Conservation (phyloP, 2,797 vertebrate genomes). For the Sphaeramia orbicularis region DNA sequence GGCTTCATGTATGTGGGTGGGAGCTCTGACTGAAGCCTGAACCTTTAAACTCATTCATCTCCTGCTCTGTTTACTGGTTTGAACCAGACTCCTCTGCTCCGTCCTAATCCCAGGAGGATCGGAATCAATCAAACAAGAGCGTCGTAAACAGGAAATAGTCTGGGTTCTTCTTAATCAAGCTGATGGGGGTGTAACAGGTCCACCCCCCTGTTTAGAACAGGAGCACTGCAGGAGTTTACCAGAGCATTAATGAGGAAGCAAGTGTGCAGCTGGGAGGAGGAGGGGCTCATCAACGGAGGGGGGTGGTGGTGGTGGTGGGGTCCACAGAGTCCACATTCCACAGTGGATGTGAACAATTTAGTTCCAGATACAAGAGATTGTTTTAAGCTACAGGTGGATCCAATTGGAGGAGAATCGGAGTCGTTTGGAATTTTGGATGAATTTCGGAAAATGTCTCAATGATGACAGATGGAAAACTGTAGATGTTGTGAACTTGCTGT, state of each 20-base stretch:
- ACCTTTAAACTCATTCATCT: conserved; percentile 69
- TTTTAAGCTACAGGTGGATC: too few relatives aligned
- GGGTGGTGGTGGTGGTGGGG: too few relatives aligned
- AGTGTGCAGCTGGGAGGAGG: conserved; percentile 66
- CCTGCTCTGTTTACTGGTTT: conserved; percentile 50
- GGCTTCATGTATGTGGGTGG: conserved; percentile 62
- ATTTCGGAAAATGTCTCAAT: too few relatives aligned
- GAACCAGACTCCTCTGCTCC: conserved; percentile 53
- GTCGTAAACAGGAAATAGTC: conserved; percentile 67
- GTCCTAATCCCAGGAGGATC: conserved; percentile 46
- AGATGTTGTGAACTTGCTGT: too few relatives aligned
- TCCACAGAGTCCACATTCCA: too few relatives aligned
- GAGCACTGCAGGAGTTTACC: conserved; percentile 52
- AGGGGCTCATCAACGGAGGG: conserved; percentile 73
- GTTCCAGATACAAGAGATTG: too few relatives aligned
- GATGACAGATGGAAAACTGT: too few relatives aligned
- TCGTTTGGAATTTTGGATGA: too few relatives aligned
- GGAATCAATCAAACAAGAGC: conserved; percentile 61
- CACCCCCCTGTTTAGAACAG: conserved; percentile 64
- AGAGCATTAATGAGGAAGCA: conserved; percentile 40
- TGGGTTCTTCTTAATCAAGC: conserved; percentile 72
- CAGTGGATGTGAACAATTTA: too few relatives aligned
- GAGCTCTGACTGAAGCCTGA: conserved; percentile 54
- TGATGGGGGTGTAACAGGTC: conserved; percentile 71
- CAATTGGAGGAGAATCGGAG: too few relatives aligned